Base-by-base conservation (phyloP, 64 coral and sea anemone species). In the Pachyseris speciosa region DNA sequence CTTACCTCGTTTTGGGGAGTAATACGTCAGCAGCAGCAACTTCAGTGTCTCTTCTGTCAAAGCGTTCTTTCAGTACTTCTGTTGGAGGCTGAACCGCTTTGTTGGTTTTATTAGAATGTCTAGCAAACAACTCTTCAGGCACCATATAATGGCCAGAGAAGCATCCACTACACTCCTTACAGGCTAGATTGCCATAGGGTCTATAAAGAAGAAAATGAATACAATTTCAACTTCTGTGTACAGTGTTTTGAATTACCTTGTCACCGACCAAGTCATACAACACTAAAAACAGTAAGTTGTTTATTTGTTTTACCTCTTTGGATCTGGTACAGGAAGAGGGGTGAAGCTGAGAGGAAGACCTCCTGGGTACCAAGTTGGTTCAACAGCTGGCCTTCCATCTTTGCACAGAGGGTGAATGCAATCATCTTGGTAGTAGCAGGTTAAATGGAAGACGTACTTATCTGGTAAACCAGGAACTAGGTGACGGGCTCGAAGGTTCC, bases 391-490 rank as follows among this genome's bases (percentile, higher is more conserved):
- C 10, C n/a, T 0, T 67, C 92, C 84, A 9, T 28, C 27, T 33
- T 88, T 37, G 34, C 84, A 88, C 20, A 94, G 7, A 9, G 92
- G 92, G 43, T 94, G 92, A 47, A 83, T 83, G 19, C 84, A 94
- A 31, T 41, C 50, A 15, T 36, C 3, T 29, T 94, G 41, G 52
- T 83, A 88, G 51, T 85, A 94, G 20, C 13, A 30, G 39, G 58
- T 11, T 49, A 83, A 19, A 29, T 93, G 91, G 58, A 94, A 94
- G 29, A 94, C 44, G 72, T 94, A 88, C 25, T 88, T 94, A 9
- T 29, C 39, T 60, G 75, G 92, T 25, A 94, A 11, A 37, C 75
- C 75, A 71, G 59, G 16, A 2, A 88, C 58, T 29, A 88, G 11
- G 58, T 94, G 75, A 26, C 32, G 43, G 12, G 60, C 64, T 63